These are phyloP conservation scores for Chlorops oryzae DNA, from an alignment of 1,140 invertebrate species.

Conservation along the genomic window DNA sequence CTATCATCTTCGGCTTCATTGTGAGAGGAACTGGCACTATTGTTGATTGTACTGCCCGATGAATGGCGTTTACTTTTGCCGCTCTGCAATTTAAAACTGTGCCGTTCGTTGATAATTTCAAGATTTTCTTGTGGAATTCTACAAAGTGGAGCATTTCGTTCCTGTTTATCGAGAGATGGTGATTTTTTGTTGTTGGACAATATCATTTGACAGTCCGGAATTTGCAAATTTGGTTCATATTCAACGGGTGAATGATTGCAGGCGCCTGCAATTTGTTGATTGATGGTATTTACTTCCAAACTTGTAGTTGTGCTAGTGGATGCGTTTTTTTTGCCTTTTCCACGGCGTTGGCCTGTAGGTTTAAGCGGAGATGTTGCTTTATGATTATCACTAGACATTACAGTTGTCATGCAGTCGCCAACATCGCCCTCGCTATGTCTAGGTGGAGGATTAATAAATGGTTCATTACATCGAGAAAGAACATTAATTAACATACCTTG, in stretches of 20 bases:
- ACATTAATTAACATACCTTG: conserved; percentile 21
- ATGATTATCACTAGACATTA: conserved; percentile 16
- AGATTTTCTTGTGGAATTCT: conserved; percentile 32
- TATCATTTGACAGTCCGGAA: too few relatives aligned
- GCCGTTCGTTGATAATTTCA: conserved; percentile 41
- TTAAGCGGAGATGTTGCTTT: conserved; percentile 37
- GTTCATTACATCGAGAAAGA: neutral
- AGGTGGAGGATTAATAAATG: too few relatives aligned
- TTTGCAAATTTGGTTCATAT: too few relatives aligned
- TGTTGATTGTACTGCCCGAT: conserved; percentile 11
- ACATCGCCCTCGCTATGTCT: neutral
- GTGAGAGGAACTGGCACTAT: conserved; percentile 6
- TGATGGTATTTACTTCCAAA: conserved; percentile 35
- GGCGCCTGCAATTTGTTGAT: too few relatives aligned
- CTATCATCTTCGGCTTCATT: conserved; percentile 66
- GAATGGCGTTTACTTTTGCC: conserved; percentile 13
- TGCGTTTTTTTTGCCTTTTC: conserved; percentile 39
- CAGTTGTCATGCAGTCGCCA: neutral
- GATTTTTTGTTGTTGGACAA: conserved; percentile 14
- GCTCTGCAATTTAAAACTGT: conserved; percentile 24
- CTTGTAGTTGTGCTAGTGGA: conserved; percentile 34
- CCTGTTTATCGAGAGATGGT: too few relatives aligned
- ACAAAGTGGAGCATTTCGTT: too few relatives aligned
- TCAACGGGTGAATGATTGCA: too few relatives aligned
- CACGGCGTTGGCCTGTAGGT: conserved; percentile 31